Evolutionary conservation across 2,113 vertebrate genomes (phyloP).

Genomic region (Psephotus haematonotus): DNA sequence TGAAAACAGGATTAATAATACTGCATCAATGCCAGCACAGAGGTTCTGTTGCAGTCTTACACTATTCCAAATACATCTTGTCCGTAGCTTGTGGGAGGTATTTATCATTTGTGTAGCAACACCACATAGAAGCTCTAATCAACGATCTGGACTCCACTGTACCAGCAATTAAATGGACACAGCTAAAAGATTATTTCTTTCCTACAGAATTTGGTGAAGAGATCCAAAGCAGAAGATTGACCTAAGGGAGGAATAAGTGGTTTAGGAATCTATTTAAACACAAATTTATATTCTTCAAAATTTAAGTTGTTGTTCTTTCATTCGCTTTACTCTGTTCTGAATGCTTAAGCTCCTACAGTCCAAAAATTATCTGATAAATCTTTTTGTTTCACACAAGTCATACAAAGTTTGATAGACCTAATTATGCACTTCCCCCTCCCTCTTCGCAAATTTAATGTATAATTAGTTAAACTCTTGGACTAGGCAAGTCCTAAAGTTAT

Average conservation of each 20-base stretch:
- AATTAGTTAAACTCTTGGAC: constrained; percentile 3
- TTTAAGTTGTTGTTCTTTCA: not conserved
- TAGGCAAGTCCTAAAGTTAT: not conserved
- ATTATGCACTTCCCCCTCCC: not conserved
- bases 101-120: not conserved
- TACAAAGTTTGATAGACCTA: not conserved
- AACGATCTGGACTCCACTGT: not conserved
- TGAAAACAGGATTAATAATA: not conserved
- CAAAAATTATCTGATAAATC: not conserved
- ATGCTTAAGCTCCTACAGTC: not conserved
- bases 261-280: not conserved
- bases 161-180: not conserved
- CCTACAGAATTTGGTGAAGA: not conserved
- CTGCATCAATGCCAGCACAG: not conserved
- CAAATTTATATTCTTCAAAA: not conserved
- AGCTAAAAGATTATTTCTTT: not conserved
- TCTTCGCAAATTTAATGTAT: not conserved
- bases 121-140: not conserved
- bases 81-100: not conserved
- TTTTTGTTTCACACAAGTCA: not conserved
- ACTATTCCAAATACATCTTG: not conserved
- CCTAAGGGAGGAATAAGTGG: not conserved
- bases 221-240: not conserved
- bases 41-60: not conserved
- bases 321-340: not conserved